Base-by-base conservation (phyloP, 2,888 invertebrate genomes). In the Lochmaea capreae region DNA sequence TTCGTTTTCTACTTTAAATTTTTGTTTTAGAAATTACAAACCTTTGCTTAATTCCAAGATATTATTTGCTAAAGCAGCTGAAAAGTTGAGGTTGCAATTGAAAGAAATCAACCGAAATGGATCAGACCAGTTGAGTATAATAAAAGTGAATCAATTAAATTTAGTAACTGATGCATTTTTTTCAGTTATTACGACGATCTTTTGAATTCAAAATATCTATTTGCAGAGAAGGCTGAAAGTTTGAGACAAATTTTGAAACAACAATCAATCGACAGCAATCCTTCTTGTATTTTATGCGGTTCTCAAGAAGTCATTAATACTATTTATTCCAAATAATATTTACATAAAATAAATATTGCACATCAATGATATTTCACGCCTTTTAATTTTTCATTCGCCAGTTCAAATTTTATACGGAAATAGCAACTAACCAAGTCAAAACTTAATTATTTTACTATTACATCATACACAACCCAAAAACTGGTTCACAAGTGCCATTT, bases 11-110 rank as follows among this genome's bases (percentile, higher is more conserved):
- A 59, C n/a, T 18, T 9, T 42, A 16, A 5, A 18, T 57, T 46
- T 71, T 49, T 59, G 54, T 72, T 72, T n/a, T 49, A 72, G 72
- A 59, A 46, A 43, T 58, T 72, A 72, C 43, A n/a, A 16, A 18
- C 62, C 22, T 16, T 33, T 72, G 14, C 52, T 72, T 5, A 58
- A 63, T n/a, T 72, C 72, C 2, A 63, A 33, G 10, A 22, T 26
- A 12, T n/a, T 63, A 3, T 72, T 72, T 68, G 26, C 65, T 3
- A 6, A 10, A 6, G 43, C 63, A 22, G 67, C 72, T 6, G 68
- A 72, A 57, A 18, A 46, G 12, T 49, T 72, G 2, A 59, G 72
- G 26, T 9, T n/a, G 54, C 1, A 39, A 54, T 33, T 72, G 8
- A 59, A 61, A 12, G 26, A n/a, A 54, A 6, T 52, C 0, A n/a